Base-by-base conservation (phyloP, 2,888 invertebrate genomes). In the Cryptus armator region DNA sequence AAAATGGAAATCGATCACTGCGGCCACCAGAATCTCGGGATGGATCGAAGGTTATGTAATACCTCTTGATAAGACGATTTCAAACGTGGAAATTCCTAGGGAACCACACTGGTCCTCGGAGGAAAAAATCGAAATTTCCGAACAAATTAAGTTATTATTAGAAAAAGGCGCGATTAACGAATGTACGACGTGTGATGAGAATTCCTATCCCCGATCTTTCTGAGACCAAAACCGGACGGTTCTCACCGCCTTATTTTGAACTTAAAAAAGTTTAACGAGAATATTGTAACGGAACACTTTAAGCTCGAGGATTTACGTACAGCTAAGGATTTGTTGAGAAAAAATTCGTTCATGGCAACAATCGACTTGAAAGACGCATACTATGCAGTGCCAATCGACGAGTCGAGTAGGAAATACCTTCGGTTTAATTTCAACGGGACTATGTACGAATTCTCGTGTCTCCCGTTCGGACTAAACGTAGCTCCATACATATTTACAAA, bases 401-500 rank as follows among this genome's bases (percentile, higher is more conserved):
- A 62, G 2, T 16, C 44, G n/a, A 64, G 86, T 78, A 83, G 85
- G 78, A 90, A 89, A 84, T 89, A 80, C 79, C 76, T 89, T 12
- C 72, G 86, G 48, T 90, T 89, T 77, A 16, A 48, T 6, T 89
- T 87, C 77, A 29, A 80, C 3, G 81, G 67, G 1, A 46, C 7
- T 16, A 14, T 86, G 0, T 89, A 82, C 81, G 86, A 89, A 71
- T 90, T 87, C 72, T 86, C 70, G n/a, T 85, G 85, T 29, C 19
- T 89, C 9, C 89, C 89, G 5, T 90, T 90, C 75, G 89, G 89
- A 2, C 67, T 89, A 5, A 86, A 81, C 51, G 83, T 84, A 12
- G 88, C 88, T 6, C 89, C 90, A 3, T 90, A 66, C 56, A 64
- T 86, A 4, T 90, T 89, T 37, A 87, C 89, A 9, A 89, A 90